These are phyloP conservation scores for Aurelia sp. DNA, from an alignment of 30 jellyfish, hydroid and myxozoan genomes.

Conservation along the genomic window DNA sequence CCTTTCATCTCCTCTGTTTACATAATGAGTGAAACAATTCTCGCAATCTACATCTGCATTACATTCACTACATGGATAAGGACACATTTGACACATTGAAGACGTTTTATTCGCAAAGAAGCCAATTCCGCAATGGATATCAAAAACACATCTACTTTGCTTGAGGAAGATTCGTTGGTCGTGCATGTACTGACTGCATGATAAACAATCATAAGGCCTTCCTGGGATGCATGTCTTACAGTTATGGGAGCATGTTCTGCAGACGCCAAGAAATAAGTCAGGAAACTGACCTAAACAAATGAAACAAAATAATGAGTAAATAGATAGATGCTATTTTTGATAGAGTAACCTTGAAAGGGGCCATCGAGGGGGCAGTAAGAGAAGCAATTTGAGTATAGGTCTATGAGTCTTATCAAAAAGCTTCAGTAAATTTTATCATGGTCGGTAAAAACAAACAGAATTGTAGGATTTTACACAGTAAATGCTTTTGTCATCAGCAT, in stretches of 20 bases:
- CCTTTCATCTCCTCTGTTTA: constrained; percentile 47
- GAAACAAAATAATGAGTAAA: too few relatives aligned
- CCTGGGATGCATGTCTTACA: constrained; percentile 87
- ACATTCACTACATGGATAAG: constrained; percentile 85
- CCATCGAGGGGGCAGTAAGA: too few relatives aligned
- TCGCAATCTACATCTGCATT: constrained; percentile 71
- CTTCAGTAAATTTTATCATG: too few relatives aligned
- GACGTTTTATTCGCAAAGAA: constrained; percentile 80
- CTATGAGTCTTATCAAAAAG: too few relatives aligned
- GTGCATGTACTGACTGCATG: constrained; percentile 40
- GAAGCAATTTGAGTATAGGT: too few relatives aligned
- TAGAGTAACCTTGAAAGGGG: too few relatives aligned
- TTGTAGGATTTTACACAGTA: too few relatives aligned
- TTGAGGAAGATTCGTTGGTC: constrained; percentile 55
- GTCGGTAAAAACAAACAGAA: too few relatives aligned
- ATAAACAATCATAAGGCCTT: constrained; percentile 71
- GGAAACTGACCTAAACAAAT: constrained; percentile 64
- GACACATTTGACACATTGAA: constrained; percentile 82
- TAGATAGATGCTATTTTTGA: too few relatives aligned
- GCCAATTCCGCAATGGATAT: constrained; percentile 71
- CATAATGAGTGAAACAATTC: constrained; percentile 65
- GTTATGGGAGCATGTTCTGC: constrained; percentile 72
- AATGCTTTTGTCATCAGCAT: too few relatives aligned
- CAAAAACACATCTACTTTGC: constrained; percentile 77
- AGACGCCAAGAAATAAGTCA: constrained; percentile 60